Evolutionary conservation across 2,888 invertebrate genomes (phyloP).

Genomic region (Elysia crispata): DNA sequence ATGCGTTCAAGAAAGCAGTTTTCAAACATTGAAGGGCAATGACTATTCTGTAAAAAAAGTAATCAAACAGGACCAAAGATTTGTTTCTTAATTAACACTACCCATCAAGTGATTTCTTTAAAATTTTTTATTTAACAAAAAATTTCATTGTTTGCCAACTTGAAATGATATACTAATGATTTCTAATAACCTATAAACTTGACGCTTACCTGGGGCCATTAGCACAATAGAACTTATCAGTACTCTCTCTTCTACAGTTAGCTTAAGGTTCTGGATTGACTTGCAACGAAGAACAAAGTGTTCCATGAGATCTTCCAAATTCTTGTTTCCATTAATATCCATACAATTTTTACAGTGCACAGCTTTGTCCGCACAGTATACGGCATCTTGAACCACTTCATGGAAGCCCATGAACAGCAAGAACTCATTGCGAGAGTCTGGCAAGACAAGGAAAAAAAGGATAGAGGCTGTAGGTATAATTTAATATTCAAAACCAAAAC

Average conservation of each 20-base stretch:
- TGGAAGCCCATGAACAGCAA: slow-evolving; percentile 6
- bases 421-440: slow-evolving; percentile 44
- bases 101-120: no score
- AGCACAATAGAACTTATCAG: slow-evolving; percentile 23
- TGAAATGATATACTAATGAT: no score
- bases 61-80: no score
- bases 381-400: slow-evolving; percentile 4
- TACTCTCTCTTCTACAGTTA: slow-evolving; percentile 33
- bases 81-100: no score
- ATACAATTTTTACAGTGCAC: slow-evolving; percentile 35
- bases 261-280: slow-evolving; percentile 35
- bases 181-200: no score
- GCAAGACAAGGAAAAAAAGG: not conserved
- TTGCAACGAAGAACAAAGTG: slow-evolving; percentile 6
- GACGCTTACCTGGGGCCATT: slow-evolving; percentile 37
- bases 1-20: no score
- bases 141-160: no score
- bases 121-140: no score
- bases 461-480: no score
- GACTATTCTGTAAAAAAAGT: no score
- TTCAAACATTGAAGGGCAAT: no score
- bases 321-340: not conserved
- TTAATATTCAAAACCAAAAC: no score
- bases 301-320: slow-evolving; percentile 2
- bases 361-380: slow-evolving; percentile 27